Percentiles rank a stretch among this genome's conserved stretches.
Conservation (phyloP, 2,113 vertebrate genomes). For the Rostratula benghalensis region DNA sequence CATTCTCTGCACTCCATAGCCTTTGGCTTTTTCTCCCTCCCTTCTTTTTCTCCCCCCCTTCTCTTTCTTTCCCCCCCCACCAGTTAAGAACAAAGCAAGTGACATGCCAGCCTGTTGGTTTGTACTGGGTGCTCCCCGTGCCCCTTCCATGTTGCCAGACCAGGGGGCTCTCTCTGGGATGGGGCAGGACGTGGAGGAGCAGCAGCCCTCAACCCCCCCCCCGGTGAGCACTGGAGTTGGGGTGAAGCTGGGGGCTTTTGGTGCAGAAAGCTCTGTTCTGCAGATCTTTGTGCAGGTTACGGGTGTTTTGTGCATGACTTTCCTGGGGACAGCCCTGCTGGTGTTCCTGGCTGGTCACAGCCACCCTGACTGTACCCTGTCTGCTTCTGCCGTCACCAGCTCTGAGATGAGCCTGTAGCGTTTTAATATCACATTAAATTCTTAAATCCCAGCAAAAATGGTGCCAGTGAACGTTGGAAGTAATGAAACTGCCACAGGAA, state of each 20-base stretch:
- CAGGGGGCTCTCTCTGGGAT: no score
- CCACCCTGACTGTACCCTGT: accelerated
- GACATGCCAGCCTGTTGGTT: neutral
- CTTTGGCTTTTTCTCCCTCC: neutral
- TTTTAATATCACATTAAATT: neutral
- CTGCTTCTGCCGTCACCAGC: neutral
- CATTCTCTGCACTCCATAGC: neutral
- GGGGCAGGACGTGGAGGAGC: neutral
- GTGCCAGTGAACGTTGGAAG: neutral
- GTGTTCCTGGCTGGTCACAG: neutral
- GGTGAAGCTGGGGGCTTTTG: neutral
- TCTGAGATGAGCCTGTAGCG: neutral
- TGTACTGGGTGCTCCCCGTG: neutral
- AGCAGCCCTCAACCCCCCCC: neutral
- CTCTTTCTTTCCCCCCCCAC: no score
- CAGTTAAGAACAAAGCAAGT: neutral
- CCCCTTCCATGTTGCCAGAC: neutral
- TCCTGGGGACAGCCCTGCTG: neutral
- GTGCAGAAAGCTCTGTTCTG: neutral
- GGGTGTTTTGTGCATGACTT: neutral
- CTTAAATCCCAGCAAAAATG: neutral
- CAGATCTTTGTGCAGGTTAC: neutral
- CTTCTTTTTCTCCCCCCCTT: no score
- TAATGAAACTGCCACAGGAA: neutral
- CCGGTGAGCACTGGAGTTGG: neutral